phyloP scores from a whole-genome alignment of 1,140 invertebrate genomes.

The Protaetia brevitarsis region DNA sequence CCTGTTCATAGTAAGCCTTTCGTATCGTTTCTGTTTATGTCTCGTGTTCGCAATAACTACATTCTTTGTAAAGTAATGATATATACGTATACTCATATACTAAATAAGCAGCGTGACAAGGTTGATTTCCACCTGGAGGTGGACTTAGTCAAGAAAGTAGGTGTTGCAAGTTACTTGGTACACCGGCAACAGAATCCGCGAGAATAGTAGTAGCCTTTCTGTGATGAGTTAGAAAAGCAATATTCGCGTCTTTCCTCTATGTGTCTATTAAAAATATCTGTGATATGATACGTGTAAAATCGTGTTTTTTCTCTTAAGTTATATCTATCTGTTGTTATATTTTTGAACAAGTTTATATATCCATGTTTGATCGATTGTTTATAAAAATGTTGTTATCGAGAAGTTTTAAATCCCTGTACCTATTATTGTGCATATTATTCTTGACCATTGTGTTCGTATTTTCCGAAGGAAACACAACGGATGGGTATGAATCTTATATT shows the following conservation, averaged over 20 bases:
- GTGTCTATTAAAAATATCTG: background rate
- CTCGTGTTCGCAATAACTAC: background rate
- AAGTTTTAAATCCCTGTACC: background rate
- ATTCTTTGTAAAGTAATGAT: background rate
- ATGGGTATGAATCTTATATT: slow-evolving; percentile 1
- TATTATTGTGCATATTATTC: background rate
- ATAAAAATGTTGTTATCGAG: background rate
- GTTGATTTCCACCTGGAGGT: slow-evolving; percentile 8
- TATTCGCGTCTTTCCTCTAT: background rate
- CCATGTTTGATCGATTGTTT: background rate
- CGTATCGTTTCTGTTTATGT: too few species aligned
- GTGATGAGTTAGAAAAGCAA: slow-evolving; percentile 11
- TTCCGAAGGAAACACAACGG: slow-evolving; percentile 1
- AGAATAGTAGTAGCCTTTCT: slow-evolving; percentile 9
- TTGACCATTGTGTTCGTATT: background rate
- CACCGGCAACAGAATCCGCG: slow-evolving; percentile 1
- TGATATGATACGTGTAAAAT: slow-evolving; percentile 7
- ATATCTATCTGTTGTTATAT: background rate
- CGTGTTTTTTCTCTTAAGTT: background rate
- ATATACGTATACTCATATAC: too few species aligned
- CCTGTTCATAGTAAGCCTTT: too few species aligned
- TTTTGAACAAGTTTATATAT: background rate
- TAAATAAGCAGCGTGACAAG: slow-evolving; percentile 7
- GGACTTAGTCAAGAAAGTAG: slow-evolving; percentile 17
- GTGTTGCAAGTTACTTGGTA: slow-evolving; percentile 12